Base-by-base conservation (phyloP, 2,113 vertebrate genomes). In the Leptobrachium leishanense region DNA sequence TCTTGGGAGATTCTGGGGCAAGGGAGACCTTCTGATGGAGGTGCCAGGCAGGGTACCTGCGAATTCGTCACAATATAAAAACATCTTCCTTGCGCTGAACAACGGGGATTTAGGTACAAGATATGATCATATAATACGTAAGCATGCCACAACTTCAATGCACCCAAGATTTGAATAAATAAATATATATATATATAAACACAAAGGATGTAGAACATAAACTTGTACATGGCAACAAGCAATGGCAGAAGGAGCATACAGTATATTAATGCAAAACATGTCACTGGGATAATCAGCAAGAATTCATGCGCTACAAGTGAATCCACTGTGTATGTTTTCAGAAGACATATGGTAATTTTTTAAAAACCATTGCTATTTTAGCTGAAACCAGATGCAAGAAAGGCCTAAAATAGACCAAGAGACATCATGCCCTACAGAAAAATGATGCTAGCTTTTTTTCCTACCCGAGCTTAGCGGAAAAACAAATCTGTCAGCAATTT, bases 401-500 rank as follows among this genome's bases (percentile, higher is more conserved):
- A 4, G 63, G 70, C 89, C 90, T 91, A 90, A 94, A 93, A 91
- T 94, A 95, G 88, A 84, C 79, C 55, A 82, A 88, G 74, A 88
- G 85, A 91, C 88, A 90, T 86, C 85, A 84, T 87, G 87, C 85
- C 84, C 88, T 86, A 87, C 77, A 90, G 90, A 93, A 92, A 91
- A 85, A 90, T 86, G 63, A 83, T 87, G 87, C 90, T 91, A 90
- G 92, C 91, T 87, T 86, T 79, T 86, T 50, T 50, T 50, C 46
- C 8, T 86, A 85, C 84, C 76, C 86, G 84, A 84, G 62, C 81
- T 84, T 77, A 82, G 86, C 81, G 82, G 46, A 82, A 84, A 89
- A 88, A 90, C 89, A 89, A 90, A 88, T 88, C 88, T 90, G 90
- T 91, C 89, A 92, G 89, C 90, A 85, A 66, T 90, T 91, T 89